A percentile compares a stretch with the other conserved stretches of the same genome.
Conservation (phyloP, 2,888 invertebrate species). For the Cinara cedri region DNA sequence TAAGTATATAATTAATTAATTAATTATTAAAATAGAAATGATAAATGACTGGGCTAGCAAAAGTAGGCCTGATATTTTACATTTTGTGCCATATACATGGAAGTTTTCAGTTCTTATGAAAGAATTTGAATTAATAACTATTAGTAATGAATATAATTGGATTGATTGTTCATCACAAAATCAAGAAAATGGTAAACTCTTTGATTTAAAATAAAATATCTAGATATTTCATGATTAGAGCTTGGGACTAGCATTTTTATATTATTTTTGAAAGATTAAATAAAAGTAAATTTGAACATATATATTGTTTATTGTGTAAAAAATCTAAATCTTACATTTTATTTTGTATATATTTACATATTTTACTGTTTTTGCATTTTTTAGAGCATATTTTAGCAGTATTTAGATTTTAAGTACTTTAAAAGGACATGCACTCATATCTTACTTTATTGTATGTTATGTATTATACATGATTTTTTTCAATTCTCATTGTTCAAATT, state of each 20-base stretch:
- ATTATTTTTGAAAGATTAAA: not conserved
- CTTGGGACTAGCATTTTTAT: too few relatives aligned
- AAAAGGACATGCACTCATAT: too few relatives aligned
- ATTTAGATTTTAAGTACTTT: too few relatives aligned
- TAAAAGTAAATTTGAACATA: not conserved
- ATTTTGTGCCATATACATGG: slow-evolving; percentile 97
- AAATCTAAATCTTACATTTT: too few relatives aligned
- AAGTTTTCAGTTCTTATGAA: slow-evolving; percentile 87
- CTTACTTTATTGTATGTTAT: too few relatives aligned
- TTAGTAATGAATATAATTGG: slow-evolving; percentile 98
- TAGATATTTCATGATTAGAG: too few relatives aligned
- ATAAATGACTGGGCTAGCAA: slow-evolving; percentile 97
- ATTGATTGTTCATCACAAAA: slow-evolving; percentile 96
- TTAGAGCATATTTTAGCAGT: too few relatives aligned
- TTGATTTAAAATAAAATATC: not conserved
- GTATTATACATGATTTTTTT: too few relatives aligned
- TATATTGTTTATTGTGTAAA: too few relatives aligned
- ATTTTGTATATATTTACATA: too few relatives aligned
- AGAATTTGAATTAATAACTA: slow-evolving; percentile 91
- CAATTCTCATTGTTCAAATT: too few relatives aligned
- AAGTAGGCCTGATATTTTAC: slow-evolving; percentile 87
- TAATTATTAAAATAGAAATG: slow-evolving; percentile 69
- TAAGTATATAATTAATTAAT: slow-evolving; percentile 1
- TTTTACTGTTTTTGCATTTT: too few relatives aligned
- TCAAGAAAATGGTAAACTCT: slow-evolving; percentile 79